Conservation (phyloP, 2,888 invertebrate genomes). For the Sphinx pinastri region DNA sequence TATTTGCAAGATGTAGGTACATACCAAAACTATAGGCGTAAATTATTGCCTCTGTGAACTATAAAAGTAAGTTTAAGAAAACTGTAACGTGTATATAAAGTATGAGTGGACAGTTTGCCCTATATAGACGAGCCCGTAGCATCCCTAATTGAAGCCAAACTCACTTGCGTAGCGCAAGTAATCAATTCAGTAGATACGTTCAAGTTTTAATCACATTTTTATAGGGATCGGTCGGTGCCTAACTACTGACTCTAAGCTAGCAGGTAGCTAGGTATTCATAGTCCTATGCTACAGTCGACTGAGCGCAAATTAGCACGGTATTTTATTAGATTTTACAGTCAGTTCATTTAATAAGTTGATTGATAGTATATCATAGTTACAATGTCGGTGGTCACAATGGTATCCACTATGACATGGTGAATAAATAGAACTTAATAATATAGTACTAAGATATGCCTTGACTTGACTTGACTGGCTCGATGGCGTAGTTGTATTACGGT, state of each 20-base stretch:
- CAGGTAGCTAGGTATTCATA: neutral
- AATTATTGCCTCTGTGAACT: neutral
- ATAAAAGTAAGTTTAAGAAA: neutral
- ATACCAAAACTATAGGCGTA: no score
- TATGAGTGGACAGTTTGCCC: neutral
- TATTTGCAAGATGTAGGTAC: no score
- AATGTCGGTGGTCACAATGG: no score
- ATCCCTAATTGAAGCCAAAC: conserved; percentile 29
- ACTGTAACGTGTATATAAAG: neutral
- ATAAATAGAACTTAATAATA: no score
- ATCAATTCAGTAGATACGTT: conserved; percentile 33
- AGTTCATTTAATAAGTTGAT: neutral
- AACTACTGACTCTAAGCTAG: neutral
- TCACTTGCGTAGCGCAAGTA: conserved; percentile 31
- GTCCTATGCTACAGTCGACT: neutral
- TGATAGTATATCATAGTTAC: neutral
- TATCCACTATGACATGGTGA: no score
- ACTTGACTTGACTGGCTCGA: no score
- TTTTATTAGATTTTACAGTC: neutral
- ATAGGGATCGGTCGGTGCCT: conserved; percentile 27
- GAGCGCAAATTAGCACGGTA: neutral
- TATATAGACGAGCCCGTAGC: neutral
- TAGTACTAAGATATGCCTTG: no score
- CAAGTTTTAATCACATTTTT: conserved; percentile 41
- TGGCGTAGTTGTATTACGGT: no score